Percentiles rank a stretch among this genome's conserved stretches.
phyloP scores from a whole-genome alignment of 2,797 vertebrate genomes.

The Epinephelus awoara region DNA sequence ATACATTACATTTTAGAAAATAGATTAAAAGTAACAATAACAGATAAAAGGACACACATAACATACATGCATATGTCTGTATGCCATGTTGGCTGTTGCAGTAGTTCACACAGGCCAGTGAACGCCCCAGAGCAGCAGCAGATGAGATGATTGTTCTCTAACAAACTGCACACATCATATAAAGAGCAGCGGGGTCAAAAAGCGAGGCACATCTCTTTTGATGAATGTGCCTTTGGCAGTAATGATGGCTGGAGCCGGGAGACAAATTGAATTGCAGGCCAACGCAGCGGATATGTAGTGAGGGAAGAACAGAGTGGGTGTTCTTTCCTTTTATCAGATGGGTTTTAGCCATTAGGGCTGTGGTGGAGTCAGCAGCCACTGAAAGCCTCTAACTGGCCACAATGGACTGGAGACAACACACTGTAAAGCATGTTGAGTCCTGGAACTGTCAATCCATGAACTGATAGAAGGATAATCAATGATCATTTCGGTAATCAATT shows the following conservation, averaged over 20 bases:
- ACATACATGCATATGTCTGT: background rate
- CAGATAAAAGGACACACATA: background rate
- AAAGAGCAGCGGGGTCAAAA: conserved; percentile 36
- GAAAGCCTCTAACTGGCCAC: conserved; percentile 60
- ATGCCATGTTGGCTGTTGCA: conserved; percentile 11
- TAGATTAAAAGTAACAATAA: background rate
- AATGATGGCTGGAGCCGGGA: conserved; percentile 61
- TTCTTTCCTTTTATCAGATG: conserved; percentile 71
- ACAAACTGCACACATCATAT: conserved; percentile 45
- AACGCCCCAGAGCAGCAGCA: conserved; percentile 17
- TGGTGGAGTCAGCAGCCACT: conserved; percentile 47
- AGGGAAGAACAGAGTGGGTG: conserved; percentile 64
- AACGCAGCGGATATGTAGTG: conserved; percentile 64
- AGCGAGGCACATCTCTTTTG: conserved; percentile 48
- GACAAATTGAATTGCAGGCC: conserved; percentile 74
- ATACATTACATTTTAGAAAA: background rate
- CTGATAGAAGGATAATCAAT: background rate
- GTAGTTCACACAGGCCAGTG: conserved; percentile 29
- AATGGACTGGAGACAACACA: conserved; percentile 33
- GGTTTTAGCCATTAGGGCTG: conserved; percentile 64
- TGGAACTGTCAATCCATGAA: conserved; percentile 8
- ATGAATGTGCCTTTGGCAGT: conserved; percentile 70
- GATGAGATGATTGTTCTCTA: conserved; percentile 41
- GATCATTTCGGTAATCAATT: conserved; percentile 26
- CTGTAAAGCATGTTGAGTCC: conserved; percentile 9